Evolutionary conservation across 1,140 invertebrate species (phyloP).

Genomic region (Globodera rostochiensis): DNA sequence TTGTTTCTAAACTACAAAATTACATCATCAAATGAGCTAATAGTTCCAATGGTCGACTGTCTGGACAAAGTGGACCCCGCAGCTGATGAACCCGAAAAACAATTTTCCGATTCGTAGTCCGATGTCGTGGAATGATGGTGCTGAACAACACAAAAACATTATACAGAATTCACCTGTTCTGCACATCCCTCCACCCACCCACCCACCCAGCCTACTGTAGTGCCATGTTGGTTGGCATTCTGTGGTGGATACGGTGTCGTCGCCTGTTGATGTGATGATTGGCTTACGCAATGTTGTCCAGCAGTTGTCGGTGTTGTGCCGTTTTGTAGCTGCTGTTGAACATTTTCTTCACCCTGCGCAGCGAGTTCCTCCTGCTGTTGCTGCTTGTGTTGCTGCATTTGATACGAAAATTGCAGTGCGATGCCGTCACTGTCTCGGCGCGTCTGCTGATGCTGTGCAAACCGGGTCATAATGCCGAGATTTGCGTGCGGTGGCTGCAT

Average conservation of each 20-base stretch:
- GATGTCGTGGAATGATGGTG: conserved; percentile 73
- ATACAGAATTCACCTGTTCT: too few species aligned
- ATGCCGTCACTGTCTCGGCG: conserved; percentile 33
- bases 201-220: not conserved
- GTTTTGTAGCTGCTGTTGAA: not conserved
- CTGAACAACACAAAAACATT: not conserved
- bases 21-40: conserved; percentile 58
- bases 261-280: too few species aligned
- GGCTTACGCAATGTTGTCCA: too few species aligned
- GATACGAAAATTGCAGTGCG: not conserved
- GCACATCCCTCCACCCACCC: too few species aligned
- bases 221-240: not conserved
- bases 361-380: conserved; percentile 8
- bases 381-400: conserved; percentile 10
- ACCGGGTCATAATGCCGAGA: not conserved
- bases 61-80: conserved; percentile 46
- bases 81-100: conserved; percentile 36
- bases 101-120: conserved; percentile 49
- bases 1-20: conserved; percentile 26
- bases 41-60: conserved; percentile 59
- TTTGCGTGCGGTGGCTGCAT: not conserved
- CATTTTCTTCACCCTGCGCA: not conserved
- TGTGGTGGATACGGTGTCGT: not conserved
- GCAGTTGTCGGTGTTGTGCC: not conserved
- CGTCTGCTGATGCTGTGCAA: conserved; percentile 32